phyloP scores from a whole-genome alignment of 2,888 invertebrate species.

The Rhimphoctona megacephalus region DNA sequence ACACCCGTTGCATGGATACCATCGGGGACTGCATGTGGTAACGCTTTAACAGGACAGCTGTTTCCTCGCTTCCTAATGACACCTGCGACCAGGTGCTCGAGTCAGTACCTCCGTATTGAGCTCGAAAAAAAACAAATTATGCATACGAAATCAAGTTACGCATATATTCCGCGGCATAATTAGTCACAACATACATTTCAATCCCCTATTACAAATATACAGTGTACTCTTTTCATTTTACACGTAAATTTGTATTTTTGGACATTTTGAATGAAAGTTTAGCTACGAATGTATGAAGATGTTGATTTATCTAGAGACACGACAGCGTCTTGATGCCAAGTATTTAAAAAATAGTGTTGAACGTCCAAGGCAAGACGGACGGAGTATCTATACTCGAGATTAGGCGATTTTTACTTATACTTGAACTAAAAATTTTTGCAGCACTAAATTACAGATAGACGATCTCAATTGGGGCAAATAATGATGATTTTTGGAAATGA shows the following conservation, averaged over 20 bases:
- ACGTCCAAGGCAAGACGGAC: no score
- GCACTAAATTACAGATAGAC: no score
- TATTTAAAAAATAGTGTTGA: no score
- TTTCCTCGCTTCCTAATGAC: slow-evolving; percentile 74
- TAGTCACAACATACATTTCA: slow-evolving; percentile 4
- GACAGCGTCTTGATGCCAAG: no score
- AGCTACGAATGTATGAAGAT: no score
- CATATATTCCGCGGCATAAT: slow-evolving; percentile 3
- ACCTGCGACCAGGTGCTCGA: slow-evolving; percentile 81
- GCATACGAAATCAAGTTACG: background rate
- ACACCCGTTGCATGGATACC: slow-evolving; percentile 1
- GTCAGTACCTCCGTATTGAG: slow-evolving; percentile 8
- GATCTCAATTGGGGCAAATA: background rate
- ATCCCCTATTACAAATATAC: background rate
- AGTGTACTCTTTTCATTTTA: background rate
- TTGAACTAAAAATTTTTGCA: no score
- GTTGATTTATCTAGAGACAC: no score
- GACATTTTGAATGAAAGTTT: background rate
- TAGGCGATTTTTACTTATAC: no score
- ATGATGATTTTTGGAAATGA: background rate
- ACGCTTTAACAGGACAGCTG: slow-evolving; percentile 76
- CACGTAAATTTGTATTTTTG: background rate
- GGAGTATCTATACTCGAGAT: no score
- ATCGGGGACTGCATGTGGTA: slow-evolving; percentile 2
- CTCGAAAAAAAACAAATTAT: slow-evolving; percentile 22